phyloP scores from a whole-genome alignment of 2,113 vertebrate genomes.

The Rhinoderma darwinii region DNA sequence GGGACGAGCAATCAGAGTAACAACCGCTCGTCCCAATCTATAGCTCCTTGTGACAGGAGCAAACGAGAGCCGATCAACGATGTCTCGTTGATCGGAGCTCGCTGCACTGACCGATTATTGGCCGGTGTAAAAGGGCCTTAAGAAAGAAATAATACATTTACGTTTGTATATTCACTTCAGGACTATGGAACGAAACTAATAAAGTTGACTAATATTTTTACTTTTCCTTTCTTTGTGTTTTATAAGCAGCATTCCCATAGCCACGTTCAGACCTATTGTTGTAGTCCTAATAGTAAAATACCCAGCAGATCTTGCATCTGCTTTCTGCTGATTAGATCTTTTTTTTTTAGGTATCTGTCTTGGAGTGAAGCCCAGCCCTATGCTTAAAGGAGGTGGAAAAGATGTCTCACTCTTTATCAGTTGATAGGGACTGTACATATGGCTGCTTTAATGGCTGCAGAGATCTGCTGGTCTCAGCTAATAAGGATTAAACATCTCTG shows the following conservation, averaged over 20 bases:
- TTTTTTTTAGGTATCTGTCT: constrained; percentile 52
- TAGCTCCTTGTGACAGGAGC: too few relatives aligned
- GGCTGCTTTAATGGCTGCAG: constrained; percentile 36
- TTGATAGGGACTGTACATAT: constrained; percentile 12
- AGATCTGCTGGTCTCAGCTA: constrained; percentile 43
- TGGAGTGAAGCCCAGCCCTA: constrained; percentile 45
- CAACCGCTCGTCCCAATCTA: too few relatives aligned
- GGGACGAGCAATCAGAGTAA: too few relatives aligned
- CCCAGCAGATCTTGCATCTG: constrained; percentile 31
- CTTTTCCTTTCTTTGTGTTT: neutral
- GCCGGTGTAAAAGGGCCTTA: too few relatives aligned
- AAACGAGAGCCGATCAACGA: too few relatives aligned
- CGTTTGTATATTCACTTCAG: too few relatives aligned
- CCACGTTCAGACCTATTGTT: constrained; percentile 11
- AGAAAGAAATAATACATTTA: too few relatives aligned
- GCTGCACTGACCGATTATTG: too few relatives aligned
- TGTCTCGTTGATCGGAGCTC: too few relatives aligned
- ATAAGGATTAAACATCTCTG: constrained; percentile 27
- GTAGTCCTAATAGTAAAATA: constrained; percentile 3
- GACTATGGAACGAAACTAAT: too few relatives aligned
- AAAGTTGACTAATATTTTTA: too few relatives aligned
- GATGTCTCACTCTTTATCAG: constrained; percentile 38
- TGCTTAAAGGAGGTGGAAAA: constrained; percentile 32
- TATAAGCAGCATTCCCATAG: neutral
- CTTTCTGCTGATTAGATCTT: constrained; percentile 56